Base-by-base conservation (phyloP, 2,888 invertebrate genomes). In the Galeruca laticollis region DNA sequence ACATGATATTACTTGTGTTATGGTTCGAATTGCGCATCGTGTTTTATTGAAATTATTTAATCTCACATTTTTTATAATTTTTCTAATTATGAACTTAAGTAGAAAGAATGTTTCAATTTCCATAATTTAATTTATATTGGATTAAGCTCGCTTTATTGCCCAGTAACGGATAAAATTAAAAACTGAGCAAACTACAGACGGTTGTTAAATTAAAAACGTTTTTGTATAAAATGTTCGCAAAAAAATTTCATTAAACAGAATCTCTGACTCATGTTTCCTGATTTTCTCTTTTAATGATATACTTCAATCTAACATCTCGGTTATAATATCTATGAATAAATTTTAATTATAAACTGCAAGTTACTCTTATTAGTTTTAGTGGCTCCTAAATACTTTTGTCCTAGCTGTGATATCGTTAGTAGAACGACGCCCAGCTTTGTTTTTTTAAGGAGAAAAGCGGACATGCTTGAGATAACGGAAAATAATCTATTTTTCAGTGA, bases 171-270 rank as follows among this genome's bases (percentile, higher is more conserved):
- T 47, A 26, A 60, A 26, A 60, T 60, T 47, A 49, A 60, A 60
- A 60, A 60, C 47, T 60, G n/a, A n/a, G 10, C 60, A 60, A 47
- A 60, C 43, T 60, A 60, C 15, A 47, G n/a, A 15, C 21, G 60
- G 26, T 47, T 9, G 20, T 26, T 47, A 49, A 60, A 60, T 60
- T 21, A 60, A 60, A 60, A 60, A 47, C 18, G n/a, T 47, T 60
- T 47, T 47, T 54, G 54, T 54, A 31, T 54, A 54, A 54, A 60
- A 60, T 47, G 8, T 31, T 21, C 43, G 26, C 47, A 60, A 47
- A 60, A 60, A 26, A 60, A 31, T 33, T 60, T 60, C 47, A 60
- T 60, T 60, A 60, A 60, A 31, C 47, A 47, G 33, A n/a, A 47
- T 15, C 31, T 60, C 26, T 60, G n/a, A n/a, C 47, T 60, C 47